Evolutionary conservation across 2,888 invertebrate species (phyloP), one percentile per base, ranked within the genome.

Genomic region (Rhaphigaster nebulosa): DNA sequence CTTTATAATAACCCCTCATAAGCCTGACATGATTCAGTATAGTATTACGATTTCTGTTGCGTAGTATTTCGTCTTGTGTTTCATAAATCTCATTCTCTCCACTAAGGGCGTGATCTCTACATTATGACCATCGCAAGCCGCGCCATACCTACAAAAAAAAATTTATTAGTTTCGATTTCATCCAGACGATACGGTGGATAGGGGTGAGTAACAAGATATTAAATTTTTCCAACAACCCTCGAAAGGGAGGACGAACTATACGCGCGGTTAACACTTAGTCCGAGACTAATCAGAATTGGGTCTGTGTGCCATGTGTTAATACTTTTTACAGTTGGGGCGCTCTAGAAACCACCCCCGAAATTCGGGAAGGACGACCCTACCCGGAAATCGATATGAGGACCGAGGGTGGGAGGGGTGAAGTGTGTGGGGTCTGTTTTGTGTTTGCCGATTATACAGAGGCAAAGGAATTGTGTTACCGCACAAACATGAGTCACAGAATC

Each of bases 241-340:
- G 38, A 34, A 41, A 34, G 29, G 88, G 87, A 23, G 56, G 60
- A 65, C 65, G 20, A 20, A 38, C 56, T 52, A 29, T 60, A 60
- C 15, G 34, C 45, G 56, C 56, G 56, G 56, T 88, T 56, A 54
- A 87, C 87, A 52, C 87, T 87, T 56, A 54, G 87, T 10, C 45
- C 87, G 87, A 87, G 87, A 56, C 80, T 65, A 80, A 91, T 65
- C 90, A 88, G 89, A 92, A 91, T 91, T 92, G 91, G 92, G 92
- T 92, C 91, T 92, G 90, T 91, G 91, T 92, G 92, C 91, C 92
- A 92, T 92, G 91, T 91, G 91, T 89, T 89, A 70, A 76, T 87
- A 56, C 88, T 76, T 84, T 45, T 89, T 76, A 89, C 88, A 56
- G 88, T 60, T 88, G 88, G 88, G 56, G 89, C 26, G 70, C 50